A percentile compares a stretch with the other conserved stretches of the same genome.
phyloP scores from a whole-genome alignment of 2,113 vertebrate genomes.

The Gymnocephalus cernua region DNA sequence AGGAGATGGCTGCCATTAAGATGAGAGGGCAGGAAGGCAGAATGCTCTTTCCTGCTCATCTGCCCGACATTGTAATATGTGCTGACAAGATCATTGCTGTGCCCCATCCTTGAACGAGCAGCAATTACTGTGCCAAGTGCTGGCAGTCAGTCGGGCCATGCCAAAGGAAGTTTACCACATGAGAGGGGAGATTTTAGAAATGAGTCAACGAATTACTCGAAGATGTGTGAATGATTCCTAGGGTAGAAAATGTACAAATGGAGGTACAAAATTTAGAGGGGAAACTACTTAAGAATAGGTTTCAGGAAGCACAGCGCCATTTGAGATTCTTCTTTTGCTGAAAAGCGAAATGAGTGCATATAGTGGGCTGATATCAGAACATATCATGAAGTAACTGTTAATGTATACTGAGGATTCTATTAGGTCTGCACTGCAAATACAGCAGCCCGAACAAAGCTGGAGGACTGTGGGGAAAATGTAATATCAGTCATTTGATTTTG shows the following conservation, averaged over 20 bases:
- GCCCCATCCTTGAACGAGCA: slow-evolving; percentile 74
- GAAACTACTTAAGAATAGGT: not conserved
- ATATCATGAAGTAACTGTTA: slow-evolving; percentile 5
- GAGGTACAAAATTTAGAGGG: not conserved
- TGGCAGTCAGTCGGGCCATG: slow-evolving; percentile 49
- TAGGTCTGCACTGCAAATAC: not conserved
- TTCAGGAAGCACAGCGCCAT: not conserved
- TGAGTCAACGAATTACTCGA: slow-evolving; percentile 19
- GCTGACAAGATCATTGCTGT: slow-evolving; percentile 80
- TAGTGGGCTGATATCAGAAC: not conserved
- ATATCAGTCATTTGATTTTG: slow-evolving; percentile 5
- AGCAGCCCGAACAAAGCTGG: not conserved
- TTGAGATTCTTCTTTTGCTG: slow-evolving; percentile 10
- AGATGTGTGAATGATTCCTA: slow-evolving; percentile 10
- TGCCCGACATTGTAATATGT: slow-evolving; percentile 64
- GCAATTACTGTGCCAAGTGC: slow-evolving; percentile 64
- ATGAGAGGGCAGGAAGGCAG: slow-evolving; percentile 65
- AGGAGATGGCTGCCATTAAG: slow-evolving; percentile 68
- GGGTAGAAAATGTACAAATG: not conserved
- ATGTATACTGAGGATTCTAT: not conserved
- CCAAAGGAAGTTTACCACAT: slow-evolving; percentile 52
- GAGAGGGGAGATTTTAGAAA: slow-evolving; percentile 32
- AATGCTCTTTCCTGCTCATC: slow-evolving; percentile 59
- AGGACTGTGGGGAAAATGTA: not conserved
- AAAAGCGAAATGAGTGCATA: not conserved